A percentile compares a stretch with the other conserved stretches of the same genome.
phyloP scores from a whole-genome alignment of 2,113 vertebrate species.

The Nannobrachium achirus region DNA sequence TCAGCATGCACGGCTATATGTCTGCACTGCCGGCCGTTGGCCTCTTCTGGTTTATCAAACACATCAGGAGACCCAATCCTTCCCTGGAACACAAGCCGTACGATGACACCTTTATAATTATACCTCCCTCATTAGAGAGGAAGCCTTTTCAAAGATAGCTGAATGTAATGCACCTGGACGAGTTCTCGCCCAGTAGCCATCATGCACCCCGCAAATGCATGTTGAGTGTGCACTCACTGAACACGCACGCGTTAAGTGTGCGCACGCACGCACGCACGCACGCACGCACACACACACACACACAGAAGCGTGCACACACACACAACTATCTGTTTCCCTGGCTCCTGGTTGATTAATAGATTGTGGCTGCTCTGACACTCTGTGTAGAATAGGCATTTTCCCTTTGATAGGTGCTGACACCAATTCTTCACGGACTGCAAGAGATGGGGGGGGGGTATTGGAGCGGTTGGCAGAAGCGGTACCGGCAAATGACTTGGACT shows the following conservation, averaged over 20 bases:
- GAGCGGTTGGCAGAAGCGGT: conserved; percentile 31
- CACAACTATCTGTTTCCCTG: conserved; percentile 61
- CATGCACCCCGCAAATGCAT: background rate
- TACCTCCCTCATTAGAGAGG: conserved; percentile 65
- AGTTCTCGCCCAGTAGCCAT: conserved; percentile 30
- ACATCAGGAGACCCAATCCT: conserved; percentile 35
- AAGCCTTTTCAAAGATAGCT: conserved; percentile 53
- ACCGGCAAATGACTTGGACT: conserved; percentile 61
- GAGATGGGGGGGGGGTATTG: conserved; percentile 33
- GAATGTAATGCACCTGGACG: conserved; percentile 56
- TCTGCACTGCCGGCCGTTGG: background rate
- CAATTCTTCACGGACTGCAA: conserved; percentile 78
- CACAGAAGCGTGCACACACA: conserved; percentile 14
- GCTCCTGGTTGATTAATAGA: conserved; percentile 83
- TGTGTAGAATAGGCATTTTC: conserved; percentile 76
- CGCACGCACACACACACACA: conserved; percentile 15
- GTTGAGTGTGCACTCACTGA: background rate
- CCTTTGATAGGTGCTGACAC: conserved; percentile 77
- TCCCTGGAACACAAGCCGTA: conserved; percentile 40
- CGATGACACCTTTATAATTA: conserved; percentile 70
- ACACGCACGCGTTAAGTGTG: too few species aligned
- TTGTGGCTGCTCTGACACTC: conserved; percentile 81
- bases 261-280: background rate
- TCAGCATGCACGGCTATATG: conserved; percentile 19
- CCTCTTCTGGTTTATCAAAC: conserved; percentile 51